phyloP scores from a whole-genome alignment of 2,888 invertebrate genomes.

The Megaustenia siamemsis region DNA sequence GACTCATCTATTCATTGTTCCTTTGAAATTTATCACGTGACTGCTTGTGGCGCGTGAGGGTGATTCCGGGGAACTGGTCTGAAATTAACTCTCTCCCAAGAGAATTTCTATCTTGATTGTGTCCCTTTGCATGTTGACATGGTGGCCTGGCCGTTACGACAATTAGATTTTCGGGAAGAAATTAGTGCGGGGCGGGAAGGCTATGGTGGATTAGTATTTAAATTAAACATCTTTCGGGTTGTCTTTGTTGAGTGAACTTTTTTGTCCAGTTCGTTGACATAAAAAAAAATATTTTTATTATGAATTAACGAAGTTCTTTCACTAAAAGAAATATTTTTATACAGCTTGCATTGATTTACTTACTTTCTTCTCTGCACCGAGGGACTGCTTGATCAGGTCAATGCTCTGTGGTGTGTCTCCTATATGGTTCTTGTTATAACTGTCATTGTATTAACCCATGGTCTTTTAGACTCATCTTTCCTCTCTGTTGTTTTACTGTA shows the following conservation, averaged over 20 bases:
- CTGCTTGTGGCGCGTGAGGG: slow-evolving; percentile 5
- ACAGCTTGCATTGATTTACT: too few species aligned
- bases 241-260: slow-evolving; percentile 24
- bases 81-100: slow-evolving; percentile 44
- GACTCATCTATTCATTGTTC: slow-evolving; percentile 43
- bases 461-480: too few species aligned
- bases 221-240: slow-evolving; percentile 28
- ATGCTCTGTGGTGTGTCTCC: too few species aligned
- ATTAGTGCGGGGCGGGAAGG: slow-evolving; percentile 10
- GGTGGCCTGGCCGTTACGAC: slow-evolving; percentile 25
- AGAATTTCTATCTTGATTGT: slow-evolving; percentile 43
- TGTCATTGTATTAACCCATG: too few species aligned
- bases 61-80: neutral
- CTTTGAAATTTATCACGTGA: slow-evolving; percentile 26
- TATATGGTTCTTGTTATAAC: too few species aligned
- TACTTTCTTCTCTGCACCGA: too few species aligned
- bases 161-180: slow-evolving; percentile 40
- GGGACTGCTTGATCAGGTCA: too few species aligned
- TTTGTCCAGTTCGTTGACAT: too few species aligned
- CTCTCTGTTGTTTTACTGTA: too few species aligned
- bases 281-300: too few species aligned
- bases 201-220: slow-evolving; percentile 39
- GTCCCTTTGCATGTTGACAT: slow-evolving; percentile 43
- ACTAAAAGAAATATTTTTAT: too few species aligned
- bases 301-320: too few species aligned